phyloP scores from a whole-genome alignment of 2,888 invertebrate species.

The Aleiodes leptofemur region DNA sequence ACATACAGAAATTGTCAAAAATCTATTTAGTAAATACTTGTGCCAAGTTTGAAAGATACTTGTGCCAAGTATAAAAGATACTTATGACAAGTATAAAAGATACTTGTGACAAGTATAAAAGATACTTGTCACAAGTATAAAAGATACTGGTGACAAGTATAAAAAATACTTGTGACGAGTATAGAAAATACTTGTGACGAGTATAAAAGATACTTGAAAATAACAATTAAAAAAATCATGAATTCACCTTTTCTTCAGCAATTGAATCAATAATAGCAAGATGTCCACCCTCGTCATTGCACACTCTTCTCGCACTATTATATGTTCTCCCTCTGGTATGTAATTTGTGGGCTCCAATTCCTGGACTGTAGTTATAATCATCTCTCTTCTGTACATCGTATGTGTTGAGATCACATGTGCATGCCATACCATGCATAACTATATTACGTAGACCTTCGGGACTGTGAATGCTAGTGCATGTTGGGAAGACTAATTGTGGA shows the following conservation, averaged over 20 bases:
- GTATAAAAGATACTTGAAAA: too few species aligned
- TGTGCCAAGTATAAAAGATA: too few species aligned
- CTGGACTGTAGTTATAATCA: slow-evolving; percentile 65
- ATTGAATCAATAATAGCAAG: slow-evolving; percentile 60
- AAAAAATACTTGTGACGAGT: too few species aligned
- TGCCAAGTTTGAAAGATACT: too few species aligned
- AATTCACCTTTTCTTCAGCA: slow-evolving; percentile 57
- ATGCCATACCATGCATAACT: slow-evolving; percentile 64
- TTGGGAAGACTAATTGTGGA: slow-evolving; percentile 56
- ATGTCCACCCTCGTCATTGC: slow-evolving; percentile 69
- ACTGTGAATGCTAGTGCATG: slow-evolving; percentile 50
- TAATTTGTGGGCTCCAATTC: slow-evolving; percentile 67
- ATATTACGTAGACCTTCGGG: slow-evolving; percentile 51
- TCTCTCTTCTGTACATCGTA: slow-evolving; percentile 57
- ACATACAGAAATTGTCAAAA: too few species aligned
- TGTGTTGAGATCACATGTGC: slow-evolving; percentile 62
- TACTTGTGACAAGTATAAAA: too few species aligned
- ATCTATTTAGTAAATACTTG: too few species aligned
- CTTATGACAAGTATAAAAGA: too few species aligned
- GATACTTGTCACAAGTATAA: too few species aligned
- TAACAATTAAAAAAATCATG: not conserved
- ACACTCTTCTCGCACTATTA: slow-evolving; percentile 67
- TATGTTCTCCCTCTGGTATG: slow-evolving; percentile 64
- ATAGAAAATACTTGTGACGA: too few species aligned
- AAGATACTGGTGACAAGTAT: too few species aligned